Evolutionary conservation across 2,888 invertebrate species (phyloP).

Genomic region (Azorinus chamasolen): DNA sequence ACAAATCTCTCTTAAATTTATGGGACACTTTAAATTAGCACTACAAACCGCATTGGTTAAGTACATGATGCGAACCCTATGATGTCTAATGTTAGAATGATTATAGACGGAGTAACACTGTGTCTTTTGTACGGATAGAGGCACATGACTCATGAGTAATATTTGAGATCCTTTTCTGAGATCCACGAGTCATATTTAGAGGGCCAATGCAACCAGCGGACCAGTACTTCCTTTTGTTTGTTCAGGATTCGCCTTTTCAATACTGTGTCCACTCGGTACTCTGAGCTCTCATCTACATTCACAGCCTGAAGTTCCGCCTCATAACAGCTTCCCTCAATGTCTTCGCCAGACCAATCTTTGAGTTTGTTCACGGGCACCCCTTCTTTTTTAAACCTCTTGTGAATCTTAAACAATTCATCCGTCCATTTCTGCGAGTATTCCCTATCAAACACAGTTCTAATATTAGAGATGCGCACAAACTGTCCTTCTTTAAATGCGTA

Average conservation of each 20-base stretch:
- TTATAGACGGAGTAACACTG: too few species aligned
- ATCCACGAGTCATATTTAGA: slow-evolving; percentile 50
- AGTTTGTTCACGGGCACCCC: slow-evolving; percentile 42
- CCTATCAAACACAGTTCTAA: slow-evolving; percentile 43
- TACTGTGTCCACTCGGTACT: slow-evolving; percentile 43
- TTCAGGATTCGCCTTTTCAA: slow-evolving; percentile 32
- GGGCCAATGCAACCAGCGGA: slow-evolving; percentile 60
- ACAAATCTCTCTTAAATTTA: slow-evolving; percentile 24
- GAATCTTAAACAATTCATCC: slow-evolving; percentile 49
- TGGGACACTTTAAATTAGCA: slow-evolving; percentile 15
- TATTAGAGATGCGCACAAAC: slow-evolving; percentile 29
- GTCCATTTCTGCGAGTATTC: slow-evolving; percentile 61
- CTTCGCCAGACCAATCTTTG: slow-evolving; percentile 32
- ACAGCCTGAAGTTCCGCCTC: slow-evolving; percentile 50
- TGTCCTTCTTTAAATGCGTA: slow-evolving; percentile 44
- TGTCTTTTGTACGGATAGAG: too few species aligned
- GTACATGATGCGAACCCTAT: slow-evolving; percentile 8
- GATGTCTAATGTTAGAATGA: too few species aligned
- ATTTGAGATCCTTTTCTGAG: slow-evolving; percentile 1
- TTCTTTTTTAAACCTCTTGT: slow-evolving; percentile 28
- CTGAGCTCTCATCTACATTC: slow-evolving; percentile 26
- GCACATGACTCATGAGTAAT: too few species aligned
- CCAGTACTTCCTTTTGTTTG: slow-evolving; percentile 38
- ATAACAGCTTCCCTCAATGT: slow-evolving; percentile 47
- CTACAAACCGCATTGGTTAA: slow-evolving; percentile 38